Evolutionary conservation across 2,888 invertebrate species (phyloP).

Genomic region (Drosophila emarginata): DNA sequence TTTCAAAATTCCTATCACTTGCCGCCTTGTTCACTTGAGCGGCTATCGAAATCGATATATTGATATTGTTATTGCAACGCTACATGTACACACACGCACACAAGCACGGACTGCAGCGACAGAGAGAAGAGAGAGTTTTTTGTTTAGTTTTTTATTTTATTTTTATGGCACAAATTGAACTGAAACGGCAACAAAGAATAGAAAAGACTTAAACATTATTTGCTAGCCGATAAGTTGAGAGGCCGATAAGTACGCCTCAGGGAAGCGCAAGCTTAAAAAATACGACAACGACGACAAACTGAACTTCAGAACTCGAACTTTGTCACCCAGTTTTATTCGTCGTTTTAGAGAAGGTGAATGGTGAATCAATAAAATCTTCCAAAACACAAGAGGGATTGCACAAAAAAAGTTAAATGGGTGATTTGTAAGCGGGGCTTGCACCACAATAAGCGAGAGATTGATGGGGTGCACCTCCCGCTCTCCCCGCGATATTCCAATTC

Average conservation of each 20-base stretch:
- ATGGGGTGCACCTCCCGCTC: slow-evolving; percentile 28
- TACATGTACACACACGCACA: not conserved
- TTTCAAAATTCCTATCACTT: no score
- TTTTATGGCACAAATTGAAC: slow-evolving; percentile 27
- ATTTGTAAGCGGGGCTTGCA: slow-evolving; percentile 63
- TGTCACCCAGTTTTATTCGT: slow-evolving; percentile 38
- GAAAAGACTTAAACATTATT: slow-evolving; percentile 14
- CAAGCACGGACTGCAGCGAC: slow-evolving; percentile 1
- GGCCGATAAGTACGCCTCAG: slow-evolving; percentile 34
- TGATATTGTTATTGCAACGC: no score
- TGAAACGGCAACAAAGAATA: slow-evolving; percentile 14
- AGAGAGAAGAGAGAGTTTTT: slow-evolving; percentile 38
- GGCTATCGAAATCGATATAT: no score
- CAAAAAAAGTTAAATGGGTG: slow-evolving; percentile 72
- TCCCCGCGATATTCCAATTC: not conserved
- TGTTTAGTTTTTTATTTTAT: slow-evolving; percentile 43
- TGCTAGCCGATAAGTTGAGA: slow-evolving; percentile 19
- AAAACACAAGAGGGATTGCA: slow-evolving; percentile 45
- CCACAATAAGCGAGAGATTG: slow-evolving; percentile 14
- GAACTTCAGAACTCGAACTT: slow-evolving; percentile 65
- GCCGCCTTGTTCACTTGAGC: no score
- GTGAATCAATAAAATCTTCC: slow-evolving; percentile 46
- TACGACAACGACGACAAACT: slow-evolving; percentile 12
- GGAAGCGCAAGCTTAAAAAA: slow-evolving; percentile 24
- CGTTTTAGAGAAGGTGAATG: slow-evolving; percentile 22